These are phyloP conservation scores for Collichthys lucidus DNA, from an alignment of 2,113 vertebrate genomes.

Conservation along the genomic window DNA sequence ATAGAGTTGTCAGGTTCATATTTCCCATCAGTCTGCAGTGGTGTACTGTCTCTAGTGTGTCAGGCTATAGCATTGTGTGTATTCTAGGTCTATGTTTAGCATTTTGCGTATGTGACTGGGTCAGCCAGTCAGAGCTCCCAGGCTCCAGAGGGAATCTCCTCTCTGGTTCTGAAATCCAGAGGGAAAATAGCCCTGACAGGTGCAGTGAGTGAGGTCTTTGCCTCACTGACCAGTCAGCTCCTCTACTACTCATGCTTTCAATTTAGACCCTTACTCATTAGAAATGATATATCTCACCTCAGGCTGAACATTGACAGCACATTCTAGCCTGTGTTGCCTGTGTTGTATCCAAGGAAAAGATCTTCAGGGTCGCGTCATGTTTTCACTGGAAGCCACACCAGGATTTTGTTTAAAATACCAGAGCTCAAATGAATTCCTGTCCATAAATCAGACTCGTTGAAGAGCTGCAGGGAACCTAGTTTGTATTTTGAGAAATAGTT, in stretches of 20 bases:
- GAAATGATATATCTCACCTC: slow-evolving; percentile 45
- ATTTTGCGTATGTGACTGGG: slow-evolving; percentile 58
- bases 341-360: neutral
- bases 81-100: slow-evolving; percentile 68
- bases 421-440: slow-evolving; percentile 12
- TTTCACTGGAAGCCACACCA: neutral
- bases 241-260: slow-evolving; percentile 74
- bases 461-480: neutral
- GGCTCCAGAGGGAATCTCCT: slow-evolving; percentile 77
- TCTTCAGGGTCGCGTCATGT: neutral
- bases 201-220: slow-evolving; percentile 64
- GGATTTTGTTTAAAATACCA: neutral
- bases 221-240: slow-evolving; percentile 33
- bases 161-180: slow-evolving; percentile 58
- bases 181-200: slow-evolving; percentile 76
- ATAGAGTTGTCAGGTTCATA: slow-evolving; percentile 12
- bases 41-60: slow-evolving; percentile 29
- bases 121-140: slow-evolving; percentile 62
- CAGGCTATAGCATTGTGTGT: slow-evolving; percentile 55
- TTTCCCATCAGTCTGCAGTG: slow-evolving; percentile 26
- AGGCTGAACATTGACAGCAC: slow-evolving; percentile 29
- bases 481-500: neutral
- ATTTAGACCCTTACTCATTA: slow-evolving; percentile 77
- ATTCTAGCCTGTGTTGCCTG: slow-evolving; percentile 21
- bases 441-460: neutral